phyloP scores from a whole-genome alignment of 2,113 vertebrate genomes.

The Chaetops frenatus region DNA sequence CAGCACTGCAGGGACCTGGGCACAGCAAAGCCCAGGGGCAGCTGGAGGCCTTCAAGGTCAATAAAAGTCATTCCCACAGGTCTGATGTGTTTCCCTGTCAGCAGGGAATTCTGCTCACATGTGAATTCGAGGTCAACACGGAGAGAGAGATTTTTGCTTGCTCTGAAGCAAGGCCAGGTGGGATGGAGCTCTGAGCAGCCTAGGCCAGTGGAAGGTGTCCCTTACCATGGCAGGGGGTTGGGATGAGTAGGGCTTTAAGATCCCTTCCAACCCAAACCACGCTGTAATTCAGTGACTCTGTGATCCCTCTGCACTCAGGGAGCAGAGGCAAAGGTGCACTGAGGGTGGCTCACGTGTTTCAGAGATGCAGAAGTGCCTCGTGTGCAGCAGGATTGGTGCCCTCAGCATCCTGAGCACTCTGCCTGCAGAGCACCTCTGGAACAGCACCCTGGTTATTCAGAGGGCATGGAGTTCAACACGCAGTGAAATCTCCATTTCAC shows the following conservation, averaged over 20 bases:
- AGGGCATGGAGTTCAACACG: background rate
- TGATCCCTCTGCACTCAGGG: background rate
- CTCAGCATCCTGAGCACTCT: background rate
- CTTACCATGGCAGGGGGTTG: background rate
- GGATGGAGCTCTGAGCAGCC: background rate
- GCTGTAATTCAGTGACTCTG: background rate
- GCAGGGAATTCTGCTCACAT: background rate
- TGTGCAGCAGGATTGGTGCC: background rate
- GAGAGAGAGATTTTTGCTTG: background rate
- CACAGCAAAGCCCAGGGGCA: background rate
- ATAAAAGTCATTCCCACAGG: background rate
- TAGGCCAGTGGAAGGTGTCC: background rate
- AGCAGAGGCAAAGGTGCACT: background rate
- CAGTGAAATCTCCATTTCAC: conserved; percentile 29
- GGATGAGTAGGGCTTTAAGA: background rate
- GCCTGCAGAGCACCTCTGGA: background rate
- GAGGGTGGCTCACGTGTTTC: background rate
- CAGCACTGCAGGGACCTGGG: background rate
- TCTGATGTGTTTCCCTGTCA: background rate
- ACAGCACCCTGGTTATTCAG: background rate
- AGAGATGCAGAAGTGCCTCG: background rate
- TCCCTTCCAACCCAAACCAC: background rate
- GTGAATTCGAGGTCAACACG: background rate
- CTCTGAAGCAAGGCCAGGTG: background rate
- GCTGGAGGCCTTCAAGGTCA: background rate